Evolutionary conservation across 1,140 invertebrate species (phyloP), one percentile per base, ranked within the genome.

Genomic region (Parasteatoda tepidariorum): DNA sequence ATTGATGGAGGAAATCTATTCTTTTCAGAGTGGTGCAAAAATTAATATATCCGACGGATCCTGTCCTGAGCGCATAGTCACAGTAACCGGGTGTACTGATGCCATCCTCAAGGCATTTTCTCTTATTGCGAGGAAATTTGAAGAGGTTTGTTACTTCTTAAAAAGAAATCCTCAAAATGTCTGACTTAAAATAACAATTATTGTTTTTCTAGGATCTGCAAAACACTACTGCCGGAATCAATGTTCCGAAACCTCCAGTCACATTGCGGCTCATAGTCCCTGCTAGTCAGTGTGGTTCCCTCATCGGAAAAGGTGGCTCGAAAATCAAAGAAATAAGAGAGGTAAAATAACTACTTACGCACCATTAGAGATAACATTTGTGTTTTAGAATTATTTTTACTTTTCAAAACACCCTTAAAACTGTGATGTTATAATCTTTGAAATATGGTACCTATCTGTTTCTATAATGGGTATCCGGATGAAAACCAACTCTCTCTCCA

Each of bases 121-220:
- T 88, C 93, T 99, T 90, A 99, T 99, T 89, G 98, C 97, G 92
- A 97, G 97, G 91, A 99, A 99, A 91, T 98, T 99, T 90, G 97
- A 99, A 93, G 98, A 99, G 93, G 96, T 98, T 31, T 31, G 5
- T 67, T 67, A 41, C 18, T 13, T 13, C 38, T 13, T 48, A 48
- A 48, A 48, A 48, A 48, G 1, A 1, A 4, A 59, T 22, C 7
- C 24, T 22, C 18, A 22, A 9, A 2, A 2, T 6, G 55, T 3
- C 55, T 22, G 55, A 57, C 11, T 3, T 68, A 11, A n/a, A 9
- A 2, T 5, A 22, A 30, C 30, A 2, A 0, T 0, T 28, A 9
- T n/a, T 62, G 61, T 61, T 13, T 34, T 59, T 86, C 41, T 86
- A 90, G 89, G 90, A 90, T 85, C 83, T 89, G 67, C 88, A 89